Percentiles rank a stretch among this genome's conserved stretches.
phyloP scores from a whole-genome alignment of 2,113 vertebrate genomes.

The Oreochromis aureus region DNA sequence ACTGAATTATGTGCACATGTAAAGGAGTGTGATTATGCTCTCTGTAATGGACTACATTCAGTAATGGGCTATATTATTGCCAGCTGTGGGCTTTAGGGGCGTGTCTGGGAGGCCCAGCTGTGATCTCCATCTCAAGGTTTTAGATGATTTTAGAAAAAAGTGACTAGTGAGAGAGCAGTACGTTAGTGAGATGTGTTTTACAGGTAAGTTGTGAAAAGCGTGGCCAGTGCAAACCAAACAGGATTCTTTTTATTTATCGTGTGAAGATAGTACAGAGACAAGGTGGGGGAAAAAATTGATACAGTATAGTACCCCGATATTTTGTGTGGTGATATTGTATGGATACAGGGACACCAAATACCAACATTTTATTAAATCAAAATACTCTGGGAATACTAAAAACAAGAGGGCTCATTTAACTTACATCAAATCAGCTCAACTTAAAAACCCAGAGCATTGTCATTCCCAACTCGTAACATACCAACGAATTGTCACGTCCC shows the following conservation, averaged over 20 bases:
- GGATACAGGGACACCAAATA: not conserved
- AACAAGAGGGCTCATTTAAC: not conserved
- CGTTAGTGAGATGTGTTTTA: not conserved
- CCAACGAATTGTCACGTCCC: too few species aligned
- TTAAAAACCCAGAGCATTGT: too few species aligned
- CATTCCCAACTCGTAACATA: too few species aligned
- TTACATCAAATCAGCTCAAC: too few species aligned
- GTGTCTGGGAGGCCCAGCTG: constrained; percentile 6
- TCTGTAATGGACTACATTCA: not conserved
- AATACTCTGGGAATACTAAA: not conserved
- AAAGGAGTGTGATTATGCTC: not conserved
- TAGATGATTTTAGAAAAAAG: not conserved
- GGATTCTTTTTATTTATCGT: not conserved
- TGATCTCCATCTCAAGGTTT: constrained; percentile 3
- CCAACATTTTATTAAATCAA: too few species aligned
- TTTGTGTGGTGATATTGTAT: not conserved
- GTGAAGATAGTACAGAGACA: not conserved
- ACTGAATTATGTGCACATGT: not conserved
- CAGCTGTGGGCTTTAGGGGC: constrained; percentile 22
- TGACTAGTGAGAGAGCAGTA: not conserved
- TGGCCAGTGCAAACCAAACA: not conserved
- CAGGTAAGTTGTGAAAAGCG: not conserved
- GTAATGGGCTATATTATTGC: not conserved
- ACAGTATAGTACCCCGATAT: not conserved
- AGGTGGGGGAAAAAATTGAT: not conserved